Evolutionary conservation across 2,888 invertebrate genomes (phyloP), one percentile per base, ranked within the genome.

Genomic region (Hybos culiciformis): DNA sequence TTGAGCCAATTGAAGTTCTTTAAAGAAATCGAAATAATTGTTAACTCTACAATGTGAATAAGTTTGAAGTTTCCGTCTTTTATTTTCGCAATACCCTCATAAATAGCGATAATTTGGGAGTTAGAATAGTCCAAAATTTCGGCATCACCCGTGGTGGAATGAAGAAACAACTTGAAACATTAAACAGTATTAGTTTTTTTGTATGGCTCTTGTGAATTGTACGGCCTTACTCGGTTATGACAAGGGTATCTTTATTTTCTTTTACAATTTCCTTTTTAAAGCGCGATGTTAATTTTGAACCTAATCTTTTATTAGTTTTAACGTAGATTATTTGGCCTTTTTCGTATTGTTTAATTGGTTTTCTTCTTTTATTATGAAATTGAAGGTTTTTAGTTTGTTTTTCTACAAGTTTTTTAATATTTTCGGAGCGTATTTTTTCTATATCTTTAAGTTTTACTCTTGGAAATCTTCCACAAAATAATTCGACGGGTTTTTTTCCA

Each of bases 51-150:
- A 19, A 46, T 38, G 12, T 48, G 46, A 19, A 48, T 44, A 11
- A 46, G 23, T 24, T 45, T 40, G 15, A 46, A 48, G 15, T 31
- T 42, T 40, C 44, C 46, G 9, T 26, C 42, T 18, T 46, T 44
- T 24, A 44, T 14, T 36, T 41, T 42, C 24, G 41, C 48, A 14
- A 17, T 15, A 8, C 44, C 44, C 9, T 24, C 34, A 33, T 26
- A 37, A 20, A 48, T 48, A 15, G 43, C 29, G 9, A 43, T 37
- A 17, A 45, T 14, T 19, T 46, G 44, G 1, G 46, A 48, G 32
- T 48, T 42, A 11, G 46, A 37, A n/a, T 44, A 46, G n/a, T 46
- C 44, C 37, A 48, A 33, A 12, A 48, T 44, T 33, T 44, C 44
- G 14, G 31, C 29, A 12, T 44, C 42, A 17, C 39, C 26, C 12